Evolutionary conservation across 2,797 vertebrate species (phyloP).

Genomic region (Eulemur coronatus): DNA sequence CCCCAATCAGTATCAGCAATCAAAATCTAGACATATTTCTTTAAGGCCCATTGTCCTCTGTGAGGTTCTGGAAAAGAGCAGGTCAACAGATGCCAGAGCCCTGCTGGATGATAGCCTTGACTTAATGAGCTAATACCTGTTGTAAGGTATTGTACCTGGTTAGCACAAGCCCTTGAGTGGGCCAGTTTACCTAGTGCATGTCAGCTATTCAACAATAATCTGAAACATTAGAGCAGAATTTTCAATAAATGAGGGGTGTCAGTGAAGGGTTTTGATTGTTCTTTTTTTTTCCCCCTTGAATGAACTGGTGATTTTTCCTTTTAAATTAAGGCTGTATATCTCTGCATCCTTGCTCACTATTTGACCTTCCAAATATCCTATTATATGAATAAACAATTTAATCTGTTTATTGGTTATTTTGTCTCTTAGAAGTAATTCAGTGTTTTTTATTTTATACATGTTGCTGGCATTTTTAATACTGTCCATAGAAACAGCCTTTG

Average conservation of each 20-base stretch:
- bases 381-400: background rate
- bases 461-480: background rate
- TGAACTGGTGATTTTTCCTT: constrained; percentile 70
- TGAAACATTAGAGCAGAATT: background rate
- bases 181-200: no score
- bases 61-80: background rate
- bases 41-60: background rate
- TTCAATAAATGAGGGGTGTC: background rate
- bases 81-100: background rate
- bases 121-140: background rate
- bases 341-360: background rate
- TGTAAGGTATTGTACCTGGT: background rate
- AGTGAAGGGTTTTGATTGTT: background rate
- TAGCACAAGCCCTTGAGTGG: background rate
- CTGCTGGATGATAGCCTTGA: background rate
- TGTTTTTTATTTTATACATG: background rate
- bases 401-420: constrained; percentile 8
- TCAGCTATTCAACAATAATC: background rate
- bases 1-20: background rate
- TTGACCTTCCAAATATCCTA: background rate
- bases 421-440: background rate
- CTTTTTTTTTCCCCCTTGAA: background rate
- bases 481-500: background rate
- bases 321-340: constrained; percentile 22
- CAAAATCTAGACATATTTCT: background rate